Percentiles rank a stretch among this genome's conserved stretches.
Evolutionary conservation across 2,113 vertebrate genomes (phyloP).

Genomic region (Syrrhaptes paradoxus): DNA sequence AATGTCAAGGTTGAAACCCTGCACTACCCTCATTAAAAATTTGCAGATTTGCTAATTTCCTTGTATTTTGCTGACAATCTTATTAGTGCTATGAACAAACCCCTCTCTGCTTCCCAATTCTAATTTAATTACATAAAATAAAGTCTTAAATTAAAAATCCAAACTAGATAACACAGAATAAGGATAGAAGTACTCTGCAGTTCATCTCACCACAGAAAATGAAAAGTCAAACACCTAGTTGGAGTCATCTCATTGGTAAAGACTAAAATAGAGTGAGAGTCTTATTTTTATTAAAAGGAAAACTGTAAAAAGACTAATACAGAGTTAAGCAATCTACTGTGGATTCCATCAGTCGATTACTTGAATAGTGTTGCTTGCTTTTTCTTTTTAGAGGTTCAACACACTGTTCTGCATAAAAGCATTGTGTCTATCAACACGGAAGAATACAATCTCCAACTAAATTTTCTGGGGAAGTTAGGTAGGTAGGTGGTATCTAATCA

Average conservation of each 20-base stretch:
- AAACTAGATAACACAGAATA: not conserved
- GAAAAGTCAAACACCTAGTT: not conserved
- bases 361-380: not conserved
- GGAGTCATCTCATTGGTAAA: not conserved
- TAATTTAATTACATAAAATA: not conserved
- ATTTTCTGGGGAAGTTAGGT: not conserved
- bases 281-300: not conserved
- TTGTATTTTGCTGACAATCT: not conserved
- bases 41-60: not conserved
- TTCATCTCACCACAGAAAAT: not conserved
- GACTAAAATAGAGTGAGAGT: not conserved
- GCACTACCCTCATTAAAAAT: not conserved
- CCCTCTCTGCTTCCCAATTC: not conserved
- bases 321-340: not conserved
- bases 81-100: not conserved
- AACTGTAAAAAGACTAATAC: not conserved
- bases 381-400: not conserved
- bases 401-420: not conserved
- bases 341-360: not conserved
- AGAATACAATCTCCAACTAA: not conserved
- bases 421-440: not conserved
- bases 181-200: not conserved
- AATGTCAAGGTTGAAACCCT: not conserved
- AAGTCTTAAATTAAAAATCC: not conserved
- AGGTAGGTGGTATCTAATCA: not conserved